These are phyloP conservation scores for Hydrolagus colliei DNA, from an alignment of 2,797 vertebrate species.

Conservation along the genomic window DNA sequence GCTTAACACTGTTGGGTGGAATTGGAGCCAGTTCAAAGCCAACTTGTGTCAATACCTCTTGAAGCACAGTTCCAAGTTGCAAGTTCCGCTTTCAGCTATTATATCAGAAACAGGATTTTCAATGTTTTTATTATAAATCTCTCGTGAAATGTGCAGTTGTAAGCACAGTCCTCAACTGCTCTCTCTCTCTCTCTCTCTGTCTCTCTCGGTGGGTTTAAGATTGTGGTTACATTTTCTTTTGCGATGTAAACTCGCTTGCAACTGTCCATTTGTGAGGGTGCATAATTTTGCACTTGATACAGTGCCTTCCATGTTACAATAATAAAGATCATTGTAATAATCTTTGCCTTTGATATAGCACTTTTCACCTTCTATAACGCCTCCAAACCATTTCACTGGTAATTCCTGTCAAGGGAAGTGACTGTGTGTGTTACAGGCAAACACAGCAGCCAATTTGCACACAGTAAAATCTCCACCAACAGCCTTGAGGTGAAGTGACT, in stretches of 20 bases:
- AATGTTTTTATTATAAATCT: background rate
- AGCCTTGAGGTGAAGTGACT: too few species aligned
- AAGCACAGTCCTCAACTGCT: background rate
- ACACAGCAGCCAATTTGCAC: too few species aligned
- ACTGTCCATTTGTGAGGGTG: background rate
- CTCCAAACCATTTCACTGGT: too few species aligned
- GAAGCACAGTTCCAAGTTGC: background rate
- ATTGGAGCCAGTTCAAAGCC: conserved; percentile 3
- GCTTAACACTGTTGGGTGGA: background rate
- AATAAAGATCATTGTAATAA: too few species aligned
- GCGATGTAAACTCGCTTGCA: background rate
- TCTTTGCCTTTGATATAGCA: background rate
- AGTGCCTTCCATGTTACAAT: too few species aligned
- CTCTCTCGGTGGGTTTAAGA: background rate
- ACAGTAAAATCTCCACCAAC: too few species aligned
- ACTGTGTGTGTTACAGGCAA: too few species aligned
- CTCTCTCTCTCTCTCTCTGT: too few species aligned
- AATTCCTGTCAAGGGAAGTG: too few species aligned
- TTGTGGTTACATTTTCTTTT: background rate
- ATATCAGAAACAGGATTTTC: conserved; percentile 15
- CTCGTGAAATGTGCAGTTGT: background rate
- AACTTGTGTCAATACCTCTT: background rate
- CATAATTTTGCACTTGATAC: background rate
- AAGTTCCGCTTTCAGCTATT: conserved; percentile 1
- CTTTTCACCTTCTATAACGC: too few species aligned